Evolutionary conservation across 2,888 invertebrate species (phyloP), one percentile per base, ranked within the genome.

Genomic region (Leucophora obtusa): DNA sequence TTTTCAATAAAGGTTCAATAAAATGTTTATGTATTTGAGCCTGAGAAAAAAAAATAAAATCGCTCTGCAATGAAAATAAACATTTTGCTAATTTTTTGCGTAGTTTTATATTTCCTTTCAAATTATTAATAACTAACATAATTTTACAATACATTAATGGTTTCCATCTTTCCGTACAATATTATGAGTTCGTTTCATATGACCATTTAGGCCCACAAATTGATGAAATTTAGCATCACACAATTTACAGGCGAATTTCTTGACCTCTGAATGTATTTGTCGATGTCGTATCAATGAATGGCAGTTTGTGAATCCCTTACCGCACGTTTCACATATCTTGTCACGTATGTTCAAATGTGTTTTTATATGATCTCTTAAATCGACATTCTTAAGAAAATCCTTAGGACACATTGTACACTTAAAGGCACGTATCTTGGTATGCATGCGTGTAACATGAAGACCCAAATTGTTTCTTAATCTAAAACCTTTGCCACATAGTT

Each of bases 151-250:
- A 7, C 7, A 38, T 38, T 14, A 38, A 11, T 38, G 10, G 38
- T 38, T 38, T 11, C 11, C 14, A 15, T 60, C 66, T 50, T 74
- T 82, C 66, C 75, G 82, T 15, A 78, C 66, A 50, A 78, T 86
- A 83, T 87, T 87, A 60, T 88, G 88, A 0, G 86, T 86, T 8
- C 88, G 87, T 75, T 88, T 88, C 89, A 88, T 87, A 28, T 88
- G 88, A 2, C 86, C 85, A 60, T 88, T 88, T 0, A 88, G 80
- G 3, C 89, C 89, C 3, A 88, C 89, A 80, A 88, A 88, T 66
- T 88, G 89, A 35, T 89, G 86, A 59, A 88, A 88, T 54, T 86
- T 81, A 0, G 87, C 79, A 9, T 87, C 87, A 70, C 88, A 88
- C 3, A 88, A 81, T 71, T 87, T 88, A 53, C 88, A 88, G 0